A percentile compares a stretch with the other conserved stretches of the same genome.
Evolutionary conservation across 1,140 invertebrate genomes (phyloP).

Genomic region (Pogonomyrmex barbatus): DNA sequence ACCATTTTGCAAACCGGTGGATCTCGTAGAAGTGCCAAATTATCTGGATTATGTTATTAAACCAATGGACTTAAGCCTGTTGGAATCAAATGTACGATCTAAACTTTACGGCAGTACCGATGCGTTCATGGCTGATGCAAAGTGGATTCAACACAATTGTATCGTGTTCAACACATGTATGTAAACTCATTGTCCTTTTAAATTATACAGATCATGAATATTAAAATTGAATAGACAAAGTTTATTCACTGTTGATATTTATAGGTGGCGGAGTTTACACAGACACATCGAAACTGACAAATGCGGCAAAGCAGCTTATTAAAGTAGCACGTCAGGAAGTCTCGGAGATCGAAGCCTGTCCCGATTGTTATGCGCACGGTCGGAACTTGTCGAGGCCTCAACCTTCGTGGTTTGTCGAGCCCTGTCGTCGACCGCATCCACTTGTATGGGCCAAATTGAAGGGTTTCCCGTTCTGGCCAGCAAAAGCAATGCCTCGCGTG

Average conservation of each 20-base stretch:
- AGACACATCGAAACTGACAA: slow-evolving; percentile 92
- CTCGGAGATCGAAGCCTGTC: slow-evolving; percentile 96
- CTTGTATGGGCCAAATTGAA: slow-evolving; percentile 97
- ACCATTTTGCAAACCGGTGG: slow-evolving; percentile 92
- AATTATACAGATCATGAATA: background rate
- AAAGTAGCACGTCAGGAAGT: slow-evolving; percentile 95
- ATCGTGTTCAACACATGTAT: slow-evolving; percentile 95
- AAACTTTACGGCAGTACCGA: slow-evolving; percentile 95
- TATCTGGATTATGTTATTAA: slow-evolving; percentile 93
- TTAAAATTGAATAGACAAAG: background rate
- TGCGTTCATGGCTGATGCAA: slow-evolving; percentile 94
- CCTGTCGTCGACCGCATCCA: slow-evolving; percentile 94
- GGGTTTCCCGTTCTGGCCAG: slow-evolving; percentile 98
- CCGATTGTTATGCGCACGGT: slow-evolving; percentile 92
- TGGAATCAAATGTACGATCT: slow-evolving; percentile 92
- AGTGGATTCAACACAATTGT: slow-evolving; percentile 97
- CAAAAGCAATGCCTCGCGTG: slow-evolving; percentile 93
- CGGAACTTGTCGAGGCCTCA: slow-evolving; percentile 92
- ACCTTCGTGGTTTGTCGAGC: slow-evolving; percentile 95
- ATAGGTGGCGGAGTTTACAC: slow-evolving; percentile 83
- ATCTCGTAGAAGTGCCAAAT: slow-evolving; percentile 89
- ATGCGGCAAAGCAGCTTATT: slow-evolving; percentile 91
- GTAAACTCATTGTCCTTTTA: slow-evolving; percentile 74
- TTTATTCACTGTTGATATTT: background rate
- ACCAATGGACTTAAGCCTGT: slow-evolving; percentile 92